These are phyloP conservation scores for Apodemus sylvaticus DNA, from an alignment of 2,113 vertebrate genomes.

Conservation along the genomic window DNA sequence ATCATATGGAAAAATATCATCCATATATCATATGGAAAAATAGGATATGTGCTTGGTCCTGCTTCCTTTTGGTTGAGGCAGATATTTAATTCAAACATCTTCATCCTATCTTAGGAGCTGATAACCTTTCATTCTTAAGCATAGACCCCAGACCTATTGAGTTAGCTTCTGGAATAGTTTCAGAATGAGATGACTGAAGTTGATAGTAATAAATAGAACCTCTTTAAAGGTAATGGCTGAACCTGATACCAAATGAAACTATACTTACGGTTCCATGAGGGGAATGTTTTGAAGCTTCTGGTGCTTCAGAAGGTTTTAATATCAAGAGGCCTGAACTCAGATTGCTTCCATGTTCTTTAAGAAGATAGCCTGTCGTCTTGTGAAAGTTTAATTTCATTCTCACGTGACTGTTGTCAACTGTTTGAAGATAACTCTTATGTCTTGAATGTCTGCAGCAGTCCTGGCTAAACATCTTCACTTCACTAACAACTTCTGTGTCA, in stretches of 20 bases:
- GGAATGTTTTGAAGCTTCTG: constrained; percentile 45
- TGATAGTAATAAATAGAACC: not conserved
- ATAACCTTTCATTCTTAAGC: not conserved
- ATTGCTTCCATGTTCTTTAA: constrained; percentile 21
- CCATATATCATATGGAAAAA: not conserved
- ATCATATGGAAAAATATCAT: too few species aligned
- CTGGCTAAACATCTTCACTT: not conserved
- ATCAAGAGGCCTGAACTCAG: not conserved
- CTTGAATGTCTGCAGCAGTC: not conserved
- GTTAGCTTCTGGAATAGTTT: not conserved
- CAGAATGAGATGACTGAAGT: not conserved
- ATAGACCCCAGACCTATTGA: not conserved
- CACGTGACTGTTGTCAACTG: constrained; percentile 11
- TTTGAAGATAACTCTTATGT: constrained; percentile 20
- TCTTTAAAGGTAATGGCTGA: not conserved
- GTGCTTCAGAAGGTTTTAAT: constrained; percentile 23
- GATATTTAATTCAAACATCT: not conserved
- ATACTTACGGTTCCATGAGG: not conserved
- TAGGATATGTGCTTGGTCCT: not conserved
- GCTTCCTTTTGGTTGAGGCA: not conserved
- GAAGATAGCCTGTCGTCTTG: constrained; percentile 15
- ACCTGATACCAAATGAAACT: not conserved
- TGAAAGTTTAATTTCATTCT: constrained; percentile 20
- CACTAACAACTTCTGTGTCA: not conserved
- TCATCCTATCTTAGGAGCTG: not conserved